A percentile compares a stretch with the other conserved stretches of the same genome.
phyloP scores from a whole-genome alignment of 2,113 vertebrate species.

The Willisornis vidua region DNA sequence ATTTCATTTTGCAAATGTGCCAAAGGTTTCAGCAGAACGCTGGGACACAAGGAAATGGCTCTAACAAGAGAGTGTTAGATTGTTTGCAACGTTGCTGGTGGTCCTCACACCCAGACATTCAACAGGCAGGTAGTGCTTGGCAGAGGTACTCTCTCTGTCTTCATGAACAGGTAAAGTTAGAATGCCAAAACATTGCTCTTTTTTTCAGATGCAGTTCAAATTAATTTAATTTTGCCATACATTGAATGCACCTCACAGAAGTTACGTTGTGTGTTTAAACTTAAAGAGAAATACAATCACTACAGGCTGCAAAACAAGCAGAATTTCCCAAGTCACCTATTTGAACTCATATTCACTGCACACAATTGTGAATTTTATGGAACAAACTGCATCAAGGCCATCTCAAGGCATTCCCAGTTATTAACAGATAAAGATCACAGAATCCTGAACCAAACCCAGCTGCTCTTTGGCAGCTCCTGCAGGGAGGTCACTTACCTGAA shows the following conservation, averaged over 20 bases:
- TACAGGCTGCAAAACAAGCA: background rate
- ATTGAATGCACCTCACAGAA: background rate
- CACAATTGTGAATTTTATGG: background rate
- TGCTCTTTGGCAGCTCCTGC: background rate
- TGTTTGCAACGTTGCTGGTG: background rate
- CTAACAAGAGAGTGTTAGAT: background rate
- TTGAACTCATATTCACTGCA: background rate
- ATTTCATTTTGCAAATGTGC: background rate
- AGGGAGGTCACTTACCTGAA: background rate
- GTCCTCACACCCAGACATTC: background rate
- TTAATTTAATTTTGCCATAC: background rate
- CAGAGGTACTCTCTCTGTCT: background rate
- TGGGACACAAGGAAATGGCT: background rate
- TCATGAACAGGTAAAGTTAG: background rate
- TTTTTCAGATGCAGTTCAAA: background rate
- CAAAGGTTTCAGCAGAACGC: background rate
- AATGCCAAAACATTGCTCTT: background rate
- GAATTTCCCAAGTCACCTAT: slow-evolving; percentile 27
- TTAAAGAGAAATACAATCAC: background rate
- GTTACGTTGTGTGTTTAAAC: background rate
- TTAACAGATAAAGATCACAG: slow-evolving; percentile 5
- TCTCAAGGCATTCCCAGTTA: background rate
- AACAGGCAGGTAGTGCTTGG: background rate
- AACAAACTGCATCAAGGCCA: slow-evolving; percentile 17
- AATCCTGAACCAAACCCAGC: slow-evolving; percentile 23